Evolutionary conservation across 2,888 invertebrate genomes (phyloP), one percentile per base, ranked within the genome.

Genomic region (Augochlorella aurata): DNA sequence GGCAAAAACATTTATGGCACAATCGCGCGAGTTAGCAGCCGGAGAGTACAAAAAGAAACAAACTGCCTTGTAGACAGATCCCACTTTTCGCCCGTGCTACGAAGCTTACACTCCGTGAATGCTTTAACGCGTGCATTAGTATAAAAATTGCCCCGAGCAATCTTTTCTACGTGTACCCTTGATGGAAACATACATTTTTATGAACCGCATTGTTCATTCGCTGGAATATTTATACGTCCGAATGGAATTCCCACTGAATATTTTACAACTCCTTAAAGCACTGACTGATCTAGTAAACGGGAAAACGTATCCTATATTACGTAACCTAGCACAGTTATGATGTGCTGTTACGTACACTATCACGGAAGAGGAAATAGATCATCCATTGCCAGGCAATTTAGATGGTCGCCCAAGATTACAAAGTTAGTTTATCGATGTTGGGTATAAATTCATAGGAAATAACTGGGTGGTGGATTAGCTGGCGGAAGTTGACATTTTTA

Each of bases 31-130:
- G 18, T n/a, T 38, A 63, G 18, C 38, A 38, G 29, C 18, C 10
- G 10, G 63, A 4, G 29, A 10, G 38, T 29, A 63, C 38, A 63
- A 63, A 63, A 18, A 63, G 63, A 29, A 63, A 66, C 66, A 58
- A 81, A 69, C 44, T 50, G 81, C 29, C 66, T 38, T 49, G 29
- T 50, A 66, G 69, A 74, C 81, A 61, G 66, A 71, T 70, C 38
- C 38, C 49, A 29, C 18, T 70, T 69, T 49, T 38, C 52, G n/a
- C 47, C 47, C 9, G n/a, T 16, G 18, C 61, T 8, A 61, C 63
- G 50, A 16, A 73, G n/a, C 8, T 47, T 47, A 18, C 50, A 54
- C 70, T 45, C 47, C 63, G n/a, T 52, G 63, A 80, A 79, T 69
- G 50, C 50, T 63, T 63, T 80, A 38, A 63, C 63, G 38, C 38